Percentiles rank a stretch among this genome's conserved stretches.
These are phyloP conservation scores for Drosophila lacertosa DNA, from an alignment of 1,140 invertebrate species.

Conservation along the genomic window DNA sequence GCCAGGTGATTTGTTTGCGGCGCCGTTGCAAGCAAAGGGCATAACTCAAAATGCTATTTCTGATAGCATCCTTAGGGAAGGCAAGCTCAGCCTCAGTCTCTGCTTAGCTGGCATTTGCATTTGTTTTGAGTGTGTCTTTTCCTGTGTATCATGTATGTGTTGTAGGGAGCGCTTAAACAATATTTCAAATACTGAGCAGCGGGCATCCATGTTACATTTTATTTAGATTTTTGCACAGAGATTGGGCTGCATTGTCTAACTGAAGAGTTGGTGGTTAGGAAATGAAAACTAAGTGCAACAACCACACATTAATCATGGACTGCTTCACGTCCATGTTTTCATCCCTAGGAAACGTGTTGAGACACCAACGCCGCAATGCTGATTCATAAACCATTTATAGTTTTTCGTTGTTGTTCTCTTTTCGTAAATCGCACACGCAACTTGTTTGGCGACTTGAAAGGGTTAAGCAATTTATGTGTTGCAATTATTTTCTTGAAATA, in stretches of 20 bases:
- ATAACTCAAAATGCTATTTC: slow-evolving; percentile 77
- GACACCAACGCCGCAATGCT: slow-evolving; percentile 44
- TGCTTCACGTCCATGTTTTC: background rate
- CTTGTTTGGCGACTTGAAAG: slow-evolving; percentile 45
- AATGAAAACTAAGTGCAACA: slow-evolving; percentile 58
- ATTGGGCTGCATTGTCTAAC: slow-evolving; percentile 55
- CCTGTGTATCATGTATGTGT: slow-evolving; percentile 18
- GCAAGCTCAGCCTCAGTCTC: slow-evolving; percentile 4
- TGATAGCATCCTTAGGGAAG: slow-evolving; percentile 50
- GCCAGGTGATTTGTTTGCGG: slow-evolving; percentile 73
- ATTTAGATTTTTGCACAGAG: slow-evolving; percentile 69
- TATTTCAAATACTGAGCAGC: slow-evolving; percentile 69
- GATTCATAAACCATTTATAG: slow-evolving; percentile 80
- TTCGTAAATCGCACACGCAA: slow-evolving; percentile 40
- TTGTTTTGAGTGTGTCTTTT: slow-evolving; percentile 17
- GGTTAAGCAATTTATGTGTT: slow-evolving; percentile 76
- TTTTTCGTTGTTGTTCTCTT: slow-evolving; percentile 43
- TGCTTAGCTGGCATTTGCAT: slow-evolving; percentile 27
- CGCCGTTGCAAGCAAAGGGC: slow-evolving; percentile 42
- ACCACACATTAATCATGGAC: slow-evolving; percentile 73
- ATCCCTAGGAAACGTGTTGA: slow-evolving; percentile 42
- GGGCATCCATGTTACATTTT: slow-evolving; percentile 67
- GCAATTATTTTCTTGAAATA: slow-evolving; percentile 80
- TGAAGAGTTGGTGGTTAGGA: slow-evolving; percentile 38
- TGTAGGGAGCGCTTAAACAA: slow-evolving; percentile 45